Percentiles rank a stretch among this genome's conserved stretches.
Conservation (phyloP, 2,888 invertebrate genomes). For the Tridacna gigas region DNA sequence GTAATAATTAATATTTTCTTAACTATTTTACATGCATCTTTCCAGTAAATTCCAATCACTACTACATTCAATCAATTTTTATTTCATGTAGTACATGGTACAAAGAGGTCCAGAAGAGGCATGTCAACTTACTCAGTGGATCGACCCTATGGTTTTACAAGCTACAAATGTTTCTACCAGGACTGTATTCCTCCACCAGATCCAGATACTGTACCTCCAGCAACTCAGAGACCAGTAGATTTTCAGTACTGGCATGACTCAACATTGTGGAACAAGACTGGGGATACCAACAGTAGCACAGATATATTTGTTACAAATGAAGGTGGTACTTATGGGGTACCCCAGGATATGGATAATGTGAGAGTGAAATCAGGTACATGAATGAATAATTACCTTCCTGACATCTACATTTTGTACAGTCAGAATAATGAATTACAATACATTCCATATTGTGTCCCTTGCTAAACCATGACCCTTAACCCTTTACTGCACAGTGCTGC, state of each 20-base stretch:
- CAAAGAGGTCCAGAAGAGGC: constrained; percentile 35
- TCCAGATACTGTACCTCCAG: constrained; percentile 67
- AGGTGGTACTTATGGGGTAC: constrained; percentile 64
- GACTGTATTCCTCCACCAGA: constrained; percentile 79
- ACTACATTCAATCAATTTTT: neutral
- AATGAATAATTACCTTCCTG: too few species aligned
- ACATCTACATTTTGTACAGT: too few species aligned
- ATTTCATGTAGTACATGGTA: constrained; percentile 50
- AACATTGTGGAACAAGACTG: constrained; percentile 60
- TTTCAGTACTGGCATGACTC: constrained; percentile 66
- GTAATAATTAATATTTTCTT: neutral
- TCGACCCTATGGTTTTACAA: constrained; percentile 35
- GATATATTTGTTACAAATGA: constrained; percentile 64
- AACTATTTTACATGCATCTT: neutral
- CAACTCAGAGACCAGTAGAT: constrained; percentile 46
- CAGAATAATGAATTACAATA: too few species aligned
- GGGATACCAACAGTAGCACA: neutral
- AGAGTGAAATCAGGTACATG: constrained; percentile 56
- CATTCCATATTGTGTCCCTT: too few species aligned
- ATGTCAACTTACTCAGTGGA: constrained; percentile 33
- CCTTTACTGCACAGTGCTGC: too few species aligned
- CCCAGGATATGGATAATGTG: constrained; percentile 68
- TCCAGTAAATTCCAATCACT: neutral
- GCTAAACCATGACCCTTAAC: too few species aligned
- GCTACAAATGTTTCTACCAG: constrained; percentile 73